phyloP scores from a whole-genome alignment of 2,888 invertebrate genomes.

The Lacanobia wlatinum region DNA sequence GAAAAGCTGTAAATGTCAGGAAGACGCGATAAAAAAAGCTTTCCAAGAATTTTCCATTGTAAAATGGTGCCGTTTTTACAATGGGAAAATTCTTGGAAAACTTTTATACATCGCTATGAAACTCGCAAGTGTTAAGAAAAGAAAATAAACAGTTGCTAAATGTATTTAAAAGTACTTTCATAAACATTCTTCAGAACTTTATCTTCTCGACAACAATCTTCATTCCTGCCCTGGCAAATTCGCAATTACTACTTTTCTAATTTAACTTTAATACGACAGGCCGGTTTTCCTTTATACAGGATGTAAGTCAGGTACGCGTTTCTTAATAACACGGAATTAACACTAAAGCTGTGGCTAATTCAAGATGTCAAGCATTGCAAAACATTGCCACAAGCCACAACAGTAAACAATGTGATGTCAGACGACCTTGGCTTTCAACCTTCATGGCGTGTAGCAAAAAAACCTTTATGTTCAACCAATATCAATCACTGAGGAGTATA shows the following conservation, averaged over 20 bases:
- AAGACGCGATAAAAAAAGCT: constrained; percentile 18
- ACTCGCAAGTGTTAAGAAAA: background rate
- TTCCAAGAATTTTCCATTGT: no score
- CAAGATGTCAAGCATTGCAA: constrained; percentile 31
- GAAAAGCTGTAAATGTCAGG: constrained; percentile 43
- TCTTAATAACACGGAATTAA: constrained; percentile 24
- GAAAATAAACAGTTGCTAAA: constrained; percentile 12
- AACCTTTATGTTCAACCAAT: constrained; percentile 35
- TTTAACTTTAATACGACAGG: background rate
- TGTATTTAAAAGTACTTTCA: constrained; percentile 11
- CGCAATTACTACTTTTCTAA: constrained; percentile 3
- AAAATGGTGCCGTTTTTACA: constrained; percentile 11
- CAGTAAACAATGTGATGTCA: constrained; percentile 52
- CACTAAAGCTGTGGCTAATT: constrained; percentile 14
- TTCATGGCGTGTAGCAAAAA: constrained; percentile 43
- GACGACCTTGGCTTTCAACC: constrained; percentile 49
- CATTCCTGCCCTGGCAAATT: constrained; percentile 3
- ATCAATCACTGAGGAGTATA: constrained; percentile 17
- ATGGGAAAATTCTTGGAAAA: constrained; percentile 27
- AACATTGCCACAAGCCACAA: constrained; percentile 6
- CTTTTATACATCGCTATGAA: constrained; percentile 23
- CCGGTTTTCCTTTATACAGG: background rate
- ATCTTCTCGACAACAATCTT: background rate
- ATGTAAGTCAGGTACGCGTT: background rate
- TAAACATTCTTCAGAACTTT: constrained; percentile 15